Percentiles rank a stretch among this genome's conserved stretches.
Evolutionary conservation across 2,797 vertebrate genomes (phyloP).

Genomic region (Gephyroberyx darwinii): DNA sequence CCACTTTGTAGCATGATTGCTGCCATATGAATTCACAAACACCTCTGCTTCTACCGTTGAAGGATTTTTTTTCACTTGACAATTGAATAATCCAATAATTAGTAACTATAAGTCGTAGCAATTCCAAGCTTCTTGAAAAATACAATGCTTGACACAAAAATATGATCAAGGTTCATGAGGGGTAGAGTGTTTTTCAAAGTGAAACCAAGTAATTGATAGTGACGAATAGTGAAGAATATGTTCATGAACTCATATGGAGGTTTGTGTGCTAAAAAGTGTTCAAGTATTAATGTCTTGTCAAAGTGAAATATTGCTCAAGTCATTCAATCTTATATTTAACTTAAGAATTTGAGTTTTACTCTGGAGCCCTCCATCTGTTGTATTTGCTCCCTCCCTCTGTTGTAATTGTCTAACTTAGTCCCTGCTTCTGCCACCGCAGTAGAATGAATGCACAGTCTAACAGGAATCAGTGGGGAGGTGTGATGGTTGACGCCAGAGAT

Average conservation of each 20-base stretch:
- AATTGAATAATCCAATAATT: no score
- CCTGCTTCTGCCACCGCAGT: slow-evolving; percentile 68
- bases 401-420: slow-evolving; percentile 2
- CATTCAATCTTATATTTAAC: no score
- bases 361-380: no score
- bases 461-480: background rate
- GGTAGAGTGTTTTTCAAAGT: background rate
- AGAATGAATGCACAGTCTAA: slow-evolving; percentile 45
- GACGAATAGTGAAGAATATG: background rate
- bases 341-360: no score
- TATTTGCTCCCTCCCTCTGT: background rate
- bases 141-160: background rate
- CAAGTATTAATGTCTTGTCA: background rate
- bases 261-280: background rate
- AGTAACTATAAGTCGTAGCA: background rate
- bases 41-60: background rate
- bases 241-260: background rate
- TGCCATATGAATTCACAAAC: no score
- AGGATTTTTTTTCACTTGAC: background rate
- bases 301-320: background rate
- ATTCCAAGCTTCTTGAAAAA: slow-evolving; percentile 5
- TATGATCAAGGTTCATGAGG: background rate
- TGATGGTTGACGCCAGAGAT: background rate
- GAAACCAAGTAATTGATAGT: background rate
- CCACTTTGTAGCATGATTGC: no score